Evolutionary conservation across 1,140 invertebrate genomes (phyloP), one percentile per base, ranked within the genome.

Genomic region (Drosophila insularis): DNA sequence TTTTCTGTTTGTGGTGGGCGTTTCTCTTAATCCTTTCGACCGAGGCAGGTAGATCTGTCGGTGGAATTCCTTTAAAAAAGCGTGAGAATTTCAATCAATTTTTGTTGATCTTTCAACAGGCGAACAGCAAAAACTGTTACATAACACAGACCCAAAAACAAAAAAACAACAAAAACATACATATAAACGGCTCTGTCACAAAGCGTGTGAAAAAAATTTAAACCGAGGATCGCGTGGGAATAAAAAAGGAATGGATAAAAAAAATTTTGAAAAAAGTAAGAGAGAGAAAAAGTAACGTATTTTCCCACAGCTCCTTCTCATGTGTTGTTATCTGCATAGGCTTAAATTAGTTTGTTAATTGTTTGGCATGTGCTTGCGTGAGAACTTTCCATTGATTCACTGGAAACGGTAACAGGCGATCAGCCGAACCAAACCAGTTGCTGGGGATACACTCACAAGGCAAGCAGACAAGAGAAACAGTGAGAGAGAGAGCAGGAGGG

Each of bases 221-320:
- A 71, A 74, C 62, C 39, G 73, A 77, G 75, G 75, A 77, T 77
- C 62, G 79, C 79, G 80, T 81, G 79, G 74, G 79, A 81, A 80
- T 68, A 67, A 60, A 50, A 46, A 37, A 37, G 11, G 2, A 46
- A 46, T 46, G 43, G 43, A 46, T 46, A 46, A 46, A 14, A 17
- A 19, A 17, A 17, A 27, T 27, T 27, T 27, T 0, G 1, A 78
- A 80, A 62, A 69, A 55, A 68, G 55, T 50, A 8, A 35, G 32
- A 35, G 32, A 11, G 32, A 2, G 32, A 35, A 76, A 67, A 71
- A 74, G 69, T 78, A 78, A 78, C 68, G 59, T 69, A 72, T 84
- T 76, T 84, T 84, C 80, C 60, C 55, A 70, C 63, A 58, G 39
- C 67, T 85, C 67, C 81, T 71, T 67, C 46, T 68, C 64, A 64